Evolutionary conservation across 2,797 vertebrate genomes (phyloP).

Genomic region (Miopithecus talapoin): DNA sequence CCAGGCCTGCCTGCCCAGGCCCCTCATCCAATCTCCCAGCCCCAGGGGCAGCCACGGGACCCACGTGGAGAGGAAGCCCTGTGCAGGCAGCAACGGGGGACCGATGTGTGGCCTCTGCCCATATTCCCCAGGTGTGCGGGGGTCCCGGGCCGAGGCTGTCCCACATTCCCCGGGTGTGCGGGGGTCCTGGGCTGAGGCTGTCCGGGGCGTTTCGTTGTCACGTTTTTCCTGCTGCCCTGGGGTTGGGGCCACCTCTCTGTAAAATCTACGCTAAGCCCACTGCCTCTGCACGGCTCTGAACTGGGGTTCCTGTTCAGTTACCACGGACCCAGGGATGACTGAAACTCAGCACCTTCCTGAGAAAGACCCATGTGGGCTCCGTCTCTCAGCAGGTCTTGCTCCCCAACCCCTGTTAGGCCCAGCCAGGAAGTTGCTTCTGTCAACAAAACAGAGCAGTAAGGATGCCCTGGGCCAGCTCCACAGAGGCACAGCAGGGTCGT

Average conservation of each 20-base stretch:
- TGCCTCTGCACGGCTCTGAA: not conserved
- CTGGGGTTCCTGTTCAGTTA: not conserved
- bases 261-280: not conserved
- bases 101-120: not conserved
- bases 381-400: not conserved
- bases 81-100: fast-evolving
- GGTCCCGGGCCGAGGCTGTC: not conserved
- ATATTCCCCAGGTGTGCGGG: fast-evolving
- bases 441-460: not conserved
- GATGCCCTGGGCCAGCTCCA: not conserved
- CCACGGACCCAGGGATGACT: not conserved
- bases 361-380: not conserved
- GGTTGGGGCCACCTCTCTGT: not conserved
- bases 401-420: not conserved
- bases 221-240: too few species aligned
- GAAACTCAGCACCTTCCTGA: not conserved
- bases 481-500: too few species aligned
- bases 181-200: not conserved
- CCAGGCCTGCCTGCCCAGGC: not conserved
- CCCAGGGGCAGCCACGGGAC: fast-evolving
- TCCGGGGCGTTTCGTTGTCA: fast-evolving
- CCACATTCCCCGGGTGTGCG: too few species aligned
- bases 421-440: not conserved
- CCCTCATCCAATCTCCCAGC: not conserved
- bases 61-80: not conserved